Evolutionary conservation across 2,797 vertebrate species (phyloP).

Genomic region (Gymnodraco acuticeps): DNA sequence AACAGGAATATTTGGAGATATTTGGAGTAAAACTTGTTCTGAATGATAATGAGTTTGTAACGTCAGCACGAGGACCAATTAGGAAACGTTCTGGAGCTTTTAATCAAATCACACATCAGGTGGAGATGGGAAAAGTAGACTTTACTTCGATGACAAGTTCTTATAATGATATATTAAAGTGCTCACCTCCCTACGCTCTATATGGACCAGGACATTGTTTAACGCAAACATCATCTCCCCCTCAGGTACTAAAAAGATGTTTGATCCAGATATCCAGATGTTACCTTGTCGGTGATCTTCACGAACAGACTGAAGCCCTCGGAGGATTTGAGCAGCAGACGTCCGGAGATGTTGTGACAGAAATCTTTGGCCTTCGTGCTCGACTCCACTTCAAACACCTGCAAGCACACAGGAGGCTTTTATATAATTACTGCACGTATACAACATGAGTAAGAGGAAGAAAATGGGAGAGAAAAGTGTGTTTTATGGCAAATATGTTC

Average conservation of each 20-base stretch:
- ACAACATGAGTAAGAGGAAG: too few relatives aligned
- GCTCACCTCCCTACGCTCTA: too few relatives aligned
- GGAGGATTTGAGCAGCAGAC: slow-evolving; percentile 91
- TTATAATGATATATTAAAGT: too few relatives aligned
- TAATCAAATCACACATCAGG: too few relatives aligned
- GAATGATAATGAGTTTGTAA: too few relatives aligned
- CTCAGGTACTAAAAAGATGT: background rate
- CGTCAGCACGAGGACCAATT: too few relatives aligned
- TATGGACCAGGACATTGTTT: too few relatives aligned
- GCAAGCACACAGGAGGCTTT: slow-evolving; percentile 5
- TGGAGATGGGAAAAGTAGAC: too few relatives aligned
- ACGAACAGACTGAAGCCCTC: slow-evolving; percentile 99
- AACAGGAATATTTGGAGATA: background rate
- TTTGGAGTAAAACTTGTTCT: too few relatives aligned
- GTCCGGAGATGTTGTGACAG: slow-evolving; percentile 94
- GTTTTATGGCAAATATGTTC: background rate
- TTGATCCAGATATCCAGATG: background rate
- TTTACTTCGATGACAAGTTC: too few relatives aligned
- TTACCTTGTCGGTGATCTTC: slow-evolving; percentile 98
- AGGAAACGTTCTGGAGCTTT: background rate
- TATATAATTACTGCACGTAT: background rate
- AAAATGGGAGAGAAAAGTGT: too few relatives aligned
- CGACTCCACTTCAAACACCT: slow-evolving; percentile 99
- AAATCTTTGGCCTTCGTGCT: slow-evolving; percentile 99
- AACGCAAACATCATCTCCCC: too few relatives aligned